phyloP scores from a whole-genome alignment of 2,888 invertebrate species.

The Lagria hirta region DNA sequence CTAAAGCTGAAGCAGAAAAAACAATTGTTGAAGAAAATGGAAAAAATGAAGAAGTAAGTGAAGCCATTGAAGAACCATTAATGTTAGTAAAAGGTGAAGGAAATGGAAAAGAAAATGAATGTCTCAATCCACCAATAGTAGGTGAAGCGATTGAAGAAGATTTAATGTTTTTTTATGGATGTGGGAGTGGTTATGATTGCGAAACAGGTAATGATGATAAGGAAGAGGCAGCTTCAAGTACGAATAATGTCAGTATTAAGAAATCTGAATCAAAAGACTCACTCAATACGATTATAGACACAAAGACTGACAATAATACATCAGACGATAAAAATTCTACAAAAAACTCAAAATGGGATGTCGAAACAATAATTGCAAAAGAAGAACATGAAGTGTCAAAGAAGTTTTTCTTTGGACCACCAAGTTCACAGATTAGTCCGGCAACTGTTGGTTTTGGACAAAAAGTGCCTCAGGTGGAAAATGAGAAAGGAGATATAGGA shows the following conservation, averaged over 20 bases:
- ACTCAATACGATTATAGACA: slow-evolving; percentile 43
- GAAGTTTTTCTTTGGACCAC: slow-evolving; percentile 56
- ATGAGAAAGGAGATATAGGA: slow-evolving; percentile 18
- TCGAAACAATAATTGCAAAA: slow-evolving; percentile 39
- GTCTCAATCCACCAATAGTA: slow-evolving; percentile 45
- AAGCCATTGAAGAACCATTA: slow-evolving; percentile 73
- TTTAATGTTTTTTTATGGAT: slow-evolving; percentile 68
- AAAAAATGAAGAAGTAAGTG: too few species aligned
- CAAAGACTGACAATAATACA: slow-evolving; percentile 42
- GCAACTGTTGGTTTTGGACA: slow-evolving; percentile 31
- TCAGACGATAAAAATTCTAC: slow-evolving; percentile 34
- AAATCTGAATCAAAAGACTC: too few species aligned
- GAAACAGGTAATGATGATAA: slow-evolving; percentile 67
- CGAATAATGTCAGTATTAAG: slow-evolving; percentile 29
- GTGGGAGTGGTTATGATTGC: slow-evolving; percentile 72
- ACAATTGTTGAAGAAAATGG: too few species aligned
- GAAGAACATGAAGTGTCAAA: slow-evolving; percentile 36
- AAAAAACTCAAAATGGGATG: slow-evolving; percentile 55
- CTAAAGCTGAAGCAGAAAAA: slow-evolving; percentile 31
- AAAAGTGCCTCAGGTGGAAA: slow-evolving; percentile 20
- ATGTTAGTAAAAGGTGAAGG: slow-evolving; percentile 72
- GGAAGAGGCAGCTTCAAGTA: slow-evolving; percentile 2
- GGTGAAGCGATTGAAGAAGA: slow-evolving; percentile 76
- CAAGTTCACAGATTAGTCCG: slow-evolving; percentile 51
- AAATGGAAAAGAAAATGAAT: slow-evolving; percentile 61